These are phyloP conservation scores for Pandemis corylana DNA, from an alignment of 2,888 invertebrate genomes.

Conservation along the genomic window DNA sequence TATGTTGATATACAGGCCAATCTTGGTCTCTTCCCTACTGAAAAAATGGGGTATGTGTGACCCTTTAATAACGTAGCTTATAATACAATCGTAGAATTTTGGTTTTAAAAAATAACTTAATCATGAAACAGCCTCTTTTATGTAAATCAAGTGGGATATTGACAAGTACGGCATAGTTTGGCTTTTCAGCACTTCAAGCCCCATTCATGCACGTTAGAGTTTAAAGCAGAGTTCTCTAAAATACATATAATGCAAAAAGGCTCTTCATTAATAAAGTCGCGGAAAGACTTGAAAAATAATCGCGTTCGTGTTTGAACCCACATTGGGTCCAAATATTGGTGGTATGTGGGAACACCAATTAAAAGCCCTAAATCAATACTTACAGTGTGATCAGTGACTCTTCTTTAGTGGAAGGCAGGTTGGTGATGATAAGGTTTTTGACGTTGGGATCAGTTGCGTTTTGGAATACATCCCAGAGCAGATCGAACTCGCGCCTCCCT, in stretches of 20 bases:
- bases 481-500: conserved; percentile 88
- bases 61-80: too few relatives aligned
- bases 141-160: too few relatives aligned
- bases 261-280: too few relatives aligned
- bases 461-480: conserved; percentile 87
- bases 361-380: conserved; percentile 48
- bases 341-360: neutral
- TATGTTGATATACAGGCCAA: neutral
- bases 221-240: too few relatives aligned
- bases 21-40: neutral
- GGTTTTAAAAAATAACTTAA: too few relatives aligned
- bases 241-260: too few relatives aligned
- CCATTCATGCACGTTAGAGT: too few relatives aligned
- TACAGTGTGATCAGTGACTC: conserved; percentile 80
- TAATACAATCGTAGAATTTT: too few relatives aligned
- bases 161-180: too few relatives aligned
- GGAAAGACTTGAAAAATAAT: neutral
- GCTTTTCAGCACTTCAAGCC: too few relatives aligned
- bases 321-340: neutral
- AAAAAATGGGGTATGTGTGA: too few relatives aligned
- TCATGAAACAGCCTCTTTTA: too few relatives aligned
- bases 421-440: conserved; percentile 75
- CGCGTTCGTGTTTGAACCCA: neutral
- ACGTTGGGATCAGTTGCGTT: conserved; percentile 85
- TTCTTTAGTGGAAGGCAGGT: conserved; percentile 81